Conservation (phyloP, 1,140 invertebrate species). For the Phenacoccus solenopsis region DNA sequence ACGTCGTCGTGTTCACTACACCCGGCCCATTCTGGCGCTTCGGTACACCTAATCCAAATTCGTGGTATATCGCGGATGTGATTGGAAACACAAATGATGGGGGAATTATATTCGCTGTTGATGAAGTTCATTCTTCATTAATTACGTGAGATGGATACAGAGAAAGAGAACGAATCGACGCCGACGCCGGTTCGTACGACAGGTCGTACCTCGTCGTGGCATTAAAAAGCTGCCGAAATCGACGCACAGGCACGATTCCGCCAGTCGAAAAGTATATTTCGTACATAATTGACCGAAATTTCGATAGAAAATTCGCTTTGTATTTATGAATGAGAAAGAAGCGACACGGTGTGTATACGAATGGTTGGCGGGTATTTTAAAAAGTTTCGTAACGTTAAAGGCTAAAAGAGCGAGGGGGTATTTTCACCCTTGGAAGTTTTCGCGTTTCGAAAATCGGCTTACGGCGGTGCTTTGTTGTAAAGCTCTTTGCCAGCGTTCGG, state of each 20-base stretch:
- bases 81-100: conserved; percentile 1
- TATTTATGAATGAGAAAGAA: too few relatives aligned
- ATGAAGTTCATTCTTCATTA: conserved; percentile 3
- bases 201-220: neutral
- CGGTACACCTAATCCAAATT: too few relatives aligned
- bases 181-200: neutral
- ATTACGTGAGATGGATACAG: neutral
- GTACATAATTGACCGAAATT: too few relatives aligned
- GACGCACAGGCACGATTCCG: neutral
- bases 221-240: neutral
- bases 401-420: neutral
- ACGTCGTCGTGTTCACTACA: too few relatives aligned
- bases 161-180: neutral
- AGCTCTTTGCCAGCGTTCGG: too few relatives aligned
- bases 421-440: neutral
- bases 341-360: too few relatives aligned
- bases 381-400: neutral
- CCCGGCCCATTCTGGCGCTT: too few relatives aligned
- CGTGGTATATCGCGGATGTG: neutral
- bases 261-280: too few relatives aligned
- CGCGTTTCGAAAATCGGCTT: too few relatives aligned
- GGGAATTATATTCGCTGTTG: neutral
- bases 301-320: too few relatives aligned
- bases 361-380: neutral
- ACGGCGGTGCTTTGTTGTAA: neutral